Evolutionary conservation across 2,113 vertebrate genomes (phyloP).

Genomic region (Epinephelus fuscoguttatus): DNA sequence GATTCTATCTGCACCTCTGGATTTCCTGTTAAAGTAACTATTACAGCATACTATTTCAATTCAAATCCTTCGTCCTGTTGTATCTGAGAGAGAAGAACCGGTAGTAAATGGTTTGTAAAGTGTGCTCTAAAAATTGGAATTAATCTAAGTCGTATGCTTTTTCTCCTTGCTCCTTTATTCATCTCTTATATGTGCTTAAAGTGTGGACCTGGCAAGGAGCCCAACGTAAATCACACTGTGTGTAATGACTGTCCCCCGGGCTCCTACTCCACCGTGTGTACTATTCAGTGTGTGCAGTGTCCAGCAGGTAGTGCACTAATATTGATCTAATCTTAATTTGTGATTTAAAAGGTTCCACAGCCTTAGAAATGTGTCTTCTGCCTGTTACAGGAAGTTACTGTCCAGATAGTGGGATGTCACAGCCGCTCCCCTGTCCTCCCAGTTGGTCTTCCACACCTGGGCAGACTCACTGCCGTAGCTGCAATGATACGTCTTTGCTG

Average conservation of each 20-base stretch:
- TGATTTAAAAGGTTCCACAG: too few relatives aligned
- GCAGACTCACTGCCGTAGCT: conserved; percentile 77
- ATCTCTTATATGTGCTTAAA: conserved; percentile 30
- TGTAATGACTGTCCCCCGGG: conserved; percentile 79
- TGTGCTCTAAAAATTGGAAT: neutral
- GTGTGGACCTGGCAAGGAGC: conserved; percentile 84
- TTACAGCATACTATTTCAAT: conserved; percentile 5
- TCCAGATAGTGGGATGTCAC: conserved; percentile 76
- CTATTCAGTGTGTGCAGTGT: conserved; percentile 80
- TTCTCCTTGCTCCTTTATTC: neutral
- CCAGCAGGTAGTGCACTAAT: conserved; percentile 83
- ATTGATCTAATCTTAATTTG: neutral
- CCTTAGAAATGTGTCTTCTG: conserved; percentile 1
- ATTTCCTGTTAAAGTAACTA: conserved; percentile 77
- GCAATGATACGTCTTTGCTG: conserved; percentile 68
- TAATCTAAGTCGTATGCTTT: neutral
- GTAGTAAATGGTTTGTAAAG: neutral
- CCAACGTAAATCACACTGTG: conserved; percentile 65
- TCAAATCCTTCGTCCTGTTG: neutral
- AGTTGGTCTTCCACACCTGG: conserved; percentile 73
- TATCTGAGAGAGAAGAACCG: neutral
- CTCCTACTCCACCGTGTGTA: conserved; percentile 77
- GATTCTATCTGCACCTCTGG: conserved; percentile 84
- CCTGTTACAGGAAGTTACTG: conserved; percentile 79
- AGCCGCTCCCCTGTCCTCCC: conserved; percentile 77